Percentiles rank a stretch among this genome's conserved stretches.
Evolutionary conservation across 2,113 vertebrate genomes (phyloP).

Genomic region (Aythya baeri): DNA sequence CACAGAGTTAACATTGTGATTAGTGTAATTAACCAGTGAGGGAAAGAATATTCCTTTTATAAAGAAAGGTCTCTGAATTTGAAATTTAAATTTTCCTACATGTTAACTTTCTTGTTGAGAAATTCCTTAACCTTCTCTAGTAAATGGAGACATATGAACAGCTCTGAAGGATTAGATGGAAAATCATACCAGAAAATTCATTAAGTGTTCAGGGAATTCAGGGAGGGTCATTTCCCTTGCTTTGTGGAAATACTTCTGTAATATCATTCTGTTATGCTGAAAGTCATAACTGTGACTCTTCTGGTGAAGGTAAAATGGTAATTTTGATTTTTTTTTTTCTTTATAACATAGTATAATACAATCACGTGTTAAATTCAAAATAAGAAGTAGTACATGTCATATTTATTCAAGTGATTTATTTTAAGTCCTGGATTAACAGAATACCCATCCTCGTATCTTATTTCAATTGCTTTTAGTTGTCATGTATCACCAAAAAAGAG

Average conservation of each 20-base stretch:
- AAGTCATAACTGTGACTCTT: background rate
- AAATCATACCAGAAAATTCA: background rate
- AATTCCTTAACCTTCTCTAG: background rate
- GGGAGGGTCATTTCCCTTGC: rapidly evolving
- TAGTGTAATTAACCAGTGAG: background rate
- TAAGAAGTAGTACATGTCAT: background rate
- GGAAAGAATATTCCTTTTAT: background rate
- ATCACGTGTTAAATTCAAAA: background rate
- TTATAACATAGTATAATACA: background rate
- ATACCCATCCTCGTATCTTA: background rate
- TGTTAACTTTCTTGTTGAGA: background rate
- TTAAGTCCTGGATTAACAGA: background rate
- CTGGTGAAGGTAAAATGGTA: background rate
- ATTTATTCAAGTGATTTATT: background rate
- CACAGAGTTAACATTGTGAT: background rate
- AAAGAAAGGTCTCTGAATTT: background rate
- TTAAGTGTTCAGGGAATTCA: background rate
- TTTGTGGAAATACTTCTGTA: background rate
- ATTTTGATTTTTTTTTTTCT: background rate
- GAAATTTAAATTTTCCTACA: background rate
- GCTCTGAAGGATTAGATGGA: background rate
- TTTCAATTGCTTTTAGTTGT: background rate
- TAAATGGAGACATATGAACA: background rate
- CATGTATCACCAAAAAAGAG: background rate
- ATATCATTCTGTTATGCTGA: background rate